These are phyloP conservation scores for Gobiocypris rarus DNA, from an alignment of 2,113 vertebrate species.

Conservation along the genomic window DNA sequence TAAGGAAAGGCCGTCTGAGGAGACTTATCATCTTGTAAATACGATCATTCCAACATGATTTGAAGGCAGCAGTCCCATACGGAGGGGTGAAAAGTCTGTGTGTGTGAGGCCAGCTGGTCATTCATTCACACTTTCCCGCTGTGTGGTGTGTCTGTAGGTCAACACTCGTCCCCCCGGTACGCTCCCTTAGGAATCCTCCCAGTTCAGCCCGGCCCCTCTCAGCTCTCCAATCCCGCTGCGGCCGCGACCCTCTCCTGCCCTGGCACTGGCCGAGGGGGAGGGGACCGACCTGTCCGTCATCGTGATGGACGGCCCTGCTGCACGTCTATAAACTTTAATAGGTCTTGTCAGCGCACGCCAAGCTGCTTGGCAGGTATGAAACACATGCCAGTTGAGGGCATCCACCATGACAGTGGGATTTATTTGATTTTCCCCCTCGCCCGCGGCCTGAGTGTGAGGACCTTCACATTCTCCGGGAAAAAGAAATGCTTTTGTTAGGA, in stretches of 20 bases:
- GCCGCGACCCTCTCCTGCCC: conserved; percentile 41
- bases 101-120: conserved; percentile 52
- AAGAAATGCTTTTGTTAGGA: conserved; percentile 35
- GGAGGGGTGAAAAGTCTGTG: conserved; percentile 32
- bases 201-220: conserved; percentile 39
- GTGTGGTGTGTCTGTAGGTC: conserved; percentile 43
- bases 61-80: conserved; percentile 15
- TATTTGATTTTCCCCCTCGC: conserved; percentile 31
- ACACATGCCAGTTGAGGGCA: conserved; percentile 51
- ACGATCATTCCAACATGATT: not conserved
- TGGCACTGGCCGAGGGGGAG: conserved; percentile 50
- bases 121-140: conserved; percentile 42
- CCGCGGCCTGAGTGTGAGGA: not conserved
- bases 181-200: conserved; percentile 24
- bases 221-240: conserved; percentile 49
- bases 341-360: conserved; percentile 72
- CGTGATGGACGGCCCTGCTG: conserved; percentile 71
- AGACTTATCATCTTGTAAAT: not conserved
- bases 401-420: conserved; percentile 34
- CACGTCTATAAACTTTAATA: conserved; percentile 78
- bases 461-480: conserved; percentile 10
- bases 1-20: too few relatives aligned
- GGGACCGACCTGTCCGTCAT: conserved; percentile 64
- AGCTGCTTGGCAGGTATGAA: conserved; percentile 68
- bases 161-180: not conserved